Conservation (phyloP, 2,888 invertebrate species). For the Rotaria magnacalcarata region DNA sequence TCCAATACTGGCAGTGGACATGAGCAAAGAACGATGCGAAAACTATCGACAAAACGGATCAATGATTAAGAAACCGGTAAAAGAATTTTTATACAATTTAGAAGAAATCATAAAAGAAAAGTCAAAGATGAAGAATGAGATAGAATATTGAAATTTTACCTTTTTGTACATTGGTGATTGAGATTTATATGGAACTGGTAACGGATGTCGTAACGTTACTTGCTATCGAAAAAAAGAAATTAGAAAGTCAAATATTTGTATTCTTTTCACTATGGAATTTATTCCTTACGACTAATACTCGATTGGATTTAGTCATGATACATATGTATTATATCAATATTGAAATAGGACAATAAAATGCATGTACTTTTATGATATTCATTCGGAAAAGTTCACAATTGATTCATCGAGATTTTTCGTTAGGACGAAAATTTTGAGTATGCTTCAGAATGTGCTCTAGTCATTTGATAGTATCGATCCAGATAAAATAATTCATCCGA, state of each 20-base stretch:
- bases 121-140: not conserved
- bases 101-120: not conserved
- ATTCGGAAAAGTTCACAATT: not conserved
- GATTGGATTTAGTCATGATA: not conserved
- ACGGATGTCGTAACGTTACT: not conserved
- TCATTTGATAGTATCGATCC: no score
- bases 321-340: not conserved
- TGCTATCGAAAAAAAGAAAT: not conserved
- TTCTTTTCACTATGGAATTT: not conserved
- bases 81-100: no score
- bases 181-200: slow-evolving; percentile 1
- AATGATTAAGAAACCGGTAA: not conserved
- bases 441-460: no score
- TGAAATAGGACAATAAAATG: not conserved
- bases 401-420: no score
- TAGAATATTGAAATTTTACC: not conserved
- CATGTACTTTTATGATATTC: no score
- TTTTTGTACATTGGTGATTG: slow-evolving; percentile 1
- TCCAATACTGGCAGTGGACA: not conserved
- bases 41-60: not conserved
- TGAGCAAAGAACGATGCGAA: not conserved
- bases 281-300: no score
- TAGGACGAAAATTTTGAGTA: no score
- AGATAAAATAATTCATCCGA: no score
- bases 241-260: not conserved